Evolutionary conservation across 2,888 invertebrate species (phyloP), one percentile per base, ranked within the genome.

Genomic region (Apodemia zela): DNA sequence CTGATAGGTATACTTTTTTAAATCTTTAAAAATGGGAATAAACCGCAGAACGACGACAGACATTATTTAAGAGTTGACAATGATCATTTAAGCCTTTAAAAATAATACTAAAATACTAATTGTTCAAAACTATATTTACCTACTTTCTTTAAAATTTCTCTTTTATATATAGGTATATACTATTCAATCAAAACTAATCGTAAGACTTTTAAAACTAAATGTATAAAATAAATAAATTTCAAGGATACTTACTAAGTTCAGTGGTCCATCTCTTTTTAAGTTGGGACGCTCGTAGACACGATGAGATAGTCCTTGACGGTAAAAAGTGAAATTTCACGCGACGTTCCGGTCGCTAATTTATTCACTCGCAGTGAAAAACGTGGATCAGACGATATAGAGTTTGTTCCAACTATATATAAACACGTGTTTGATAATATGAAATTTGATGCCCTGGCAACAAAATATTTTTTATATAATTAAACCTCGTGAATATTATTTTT

Each of bases 271-370:
- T 74, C 71, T 71, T 68, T 70, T 71, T 69, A 67, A 70, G 71
- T 70, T 75, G 73, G 81, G 80, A 80, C 76, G 75, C 73, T 74
- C 75, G 78, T 73, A 84, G 86, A 85, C 84, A 77, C 77, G 77
- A 70, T 73, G 73, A 73, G 72, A 74, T 73, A 72, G 73, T 81
- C 79, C 80, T 84, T 78, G 82, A 73, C 81, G 78, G 79, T 84
- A 84, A 89, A 85, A 89, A 89, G 88, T 89, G 86, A 89, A 90
- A 89, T 84, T 87, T 81, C 75, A 83, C 79, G 79, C 76, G 77
- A 75, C 75, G 78, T 75, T 78, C 73, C 76, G 75, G 78, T 77
- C 77, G 82, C 81, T 82, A 83, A 86, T 84, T 81, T 82, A 84
- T 84, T 85, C 85, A 87, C 83, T 84, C 73, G 75, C 75, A 78